Percentiles rank a stretch among this genome's conserved stretches.
Evolutionary conservation across 1,140 invertebrate species (phyloP).

Genomic region (Bicyclus anynana): DNA sequence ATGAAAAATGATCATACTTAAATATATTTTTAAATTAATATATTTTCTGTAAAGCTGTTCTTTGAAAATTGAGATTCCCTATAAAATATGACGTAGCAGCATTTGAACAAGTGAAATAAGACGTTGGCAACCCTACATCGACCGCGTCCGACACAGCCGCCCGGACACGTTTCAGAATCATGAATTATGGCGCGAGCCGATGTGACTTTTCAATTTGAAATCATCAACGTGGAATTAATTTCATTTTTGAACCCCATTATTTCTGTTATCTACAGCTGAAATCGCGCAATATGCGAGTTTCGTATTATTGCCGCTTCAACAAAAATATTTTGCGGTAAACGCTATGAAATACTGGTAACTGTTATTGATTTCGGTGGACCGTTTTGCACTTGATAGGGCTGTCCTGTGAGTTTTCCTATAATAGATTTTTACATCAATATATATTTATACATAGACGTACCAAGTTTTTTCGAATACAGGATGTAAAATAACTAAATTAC

Average conservation of each 20-base stretch:
- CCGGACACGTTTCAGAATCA: conserved; percentile 75
- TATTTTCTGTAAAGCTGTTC: no score
- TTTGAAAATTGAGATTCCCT: background rate
- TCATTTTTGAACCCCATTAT: conserved; percentile 77
- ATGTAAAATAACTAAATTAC: no score
- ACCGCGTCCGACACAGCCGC: conserved; percentile 64
- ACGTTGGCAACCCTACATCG: conserved; percentile 48
- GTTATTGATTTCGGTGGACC: conserved; percentile 19
- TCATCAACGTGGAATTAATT: conserved; percentile 78
- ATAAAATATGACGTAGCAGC: background rate
- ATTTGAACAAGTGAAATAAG: conserved; percentile 4
- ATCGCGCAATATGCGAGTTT: conserved; percentile 72
- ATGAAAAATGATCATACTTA: no score
- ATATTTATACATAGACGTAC: no score
- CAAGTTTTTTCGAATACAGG: no score
- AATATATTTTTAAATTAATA: no score
- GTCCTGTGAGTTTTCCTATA: background rate
- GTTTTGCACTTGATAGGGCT: conserved; percentile 7
- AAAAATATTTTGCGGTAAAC: conserved; percentile 57
- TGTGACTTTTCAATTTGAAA: conserved; percentile 78
- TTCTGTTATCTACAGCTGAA: conserved; percentile 72
- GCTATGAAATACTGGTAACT: conserved; percentile 25
- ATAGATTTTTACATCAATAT: background rate
- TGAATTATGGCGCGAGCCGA: conserved; percentile 75
- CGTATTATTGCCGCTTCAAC: conserved; percentile 64